Conservation (phyloP, 2,113 vertebrate species). For the Rhinichthys klamathensis region DNA sequence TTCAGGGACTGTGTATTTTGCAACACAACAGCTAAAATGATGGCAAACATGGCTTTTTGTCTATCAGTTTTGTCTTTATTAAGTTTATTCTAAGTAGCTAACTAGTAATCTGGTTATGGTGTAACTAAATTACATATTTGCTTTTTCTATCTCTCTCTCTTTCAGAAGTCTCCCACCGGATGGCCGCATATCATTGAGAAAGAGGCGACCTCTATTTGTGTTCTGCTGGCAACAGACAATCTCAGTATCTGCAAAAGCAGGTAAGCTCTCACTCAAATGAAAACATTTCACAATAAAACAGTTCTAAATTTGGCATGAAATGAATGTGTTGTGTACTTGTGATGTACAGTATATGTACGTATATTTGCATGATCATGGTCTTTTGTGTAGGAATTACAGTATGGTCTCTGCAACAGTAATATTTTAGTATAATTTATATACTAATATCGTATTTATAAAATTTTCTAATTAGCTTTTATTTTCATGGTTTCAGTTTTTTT, state of each 20-base stretch:
- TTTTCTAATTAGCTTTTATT: background rate
- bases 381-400: no score
- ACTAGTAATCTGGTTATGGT: background rate
- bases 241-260: conserved; percentile 40
- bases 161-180: conserved; percentile 10
- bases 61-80: background rate
- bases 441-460: background rate
- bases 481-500: background rate
- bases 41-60: background rate
- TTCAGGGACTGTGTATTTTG: background rate
- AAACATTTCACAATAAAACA: background rate
- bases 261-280: background rate
- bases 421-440: no score
- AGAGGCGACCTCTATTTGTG: conserved; percentile 44
- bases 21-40: background rate
- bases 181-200: conserved; percentile 34
- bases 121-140: background rate
- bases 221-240: conserved; percentile 44
- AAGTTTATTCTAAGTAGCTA: background rate
- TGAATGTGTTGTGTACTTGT: no score
- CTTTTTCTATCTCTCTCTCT: conserved; percentile 27
- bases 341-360: no score
- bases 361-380: no score
- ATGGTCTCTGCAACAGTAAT: no score
- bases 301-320: background rate